Evolutionary conservation across 2,113 vertebrate genomes (phyloP).

Genomic region (Anseranas semipalmata): DNA sequence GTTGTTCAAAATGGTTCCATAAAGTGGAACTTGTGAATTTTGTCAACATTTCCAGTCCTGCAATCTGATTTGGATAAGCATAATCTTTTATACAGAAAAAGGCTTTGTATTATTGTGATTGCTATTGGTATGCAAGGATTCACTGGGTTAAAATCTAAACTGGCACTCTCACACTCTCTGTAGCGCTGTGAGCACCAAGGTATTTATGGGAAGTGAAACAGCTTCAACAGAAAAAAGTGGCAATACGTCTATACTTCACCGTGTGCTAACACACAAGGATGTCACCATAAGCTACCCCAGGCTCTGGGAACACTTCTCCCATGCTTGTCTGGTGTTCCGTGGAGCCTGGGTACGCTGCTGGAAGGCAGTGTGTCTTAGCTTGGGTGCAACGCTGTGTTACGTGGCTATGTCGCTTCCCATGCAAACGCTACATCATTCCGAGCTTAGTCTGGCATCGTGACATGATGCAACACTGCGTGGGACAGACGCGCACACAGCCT

Average conservation of each 20-base stretch:
- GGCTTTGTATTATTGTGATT: neutral
- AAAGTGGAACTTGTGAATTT: neutral
- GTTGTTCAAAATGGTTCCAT: neutral
- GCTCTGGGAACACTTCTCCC: neutral
- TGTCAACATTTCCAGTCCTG: neutral
- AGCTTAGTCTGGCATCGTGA: neutral
- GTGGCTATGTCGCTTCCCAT: neutral
- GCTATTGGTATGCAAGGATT: neutral
- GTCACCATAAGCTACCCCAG: neutral
- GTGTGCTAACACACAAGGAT: neutral
- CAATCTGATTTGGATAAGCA: neutral
- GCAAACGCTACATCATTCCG: neutral
- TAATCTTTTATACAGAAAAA: neutral
- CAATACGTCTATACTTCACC: neutral
- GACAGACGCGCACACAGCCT: neutral
- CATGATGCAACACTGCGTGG: neutral
- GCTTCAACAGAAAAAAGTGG: neutral
- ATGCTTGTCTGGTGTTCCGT: neutral
- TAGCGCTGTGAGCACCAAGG: neutral
- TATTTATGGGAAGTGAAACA: neutral
- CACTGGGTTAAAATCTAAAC: neutral
- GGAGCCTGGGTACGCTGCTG: accelerated
- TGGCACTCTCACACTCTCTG: neutral
- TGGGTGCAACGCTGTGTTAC: accelerated
- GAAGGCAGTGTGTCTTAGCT: neutral